Conservation (phyloP, 2,797 vertebrate genomes). For the Anguilla megastoma region DNA sequence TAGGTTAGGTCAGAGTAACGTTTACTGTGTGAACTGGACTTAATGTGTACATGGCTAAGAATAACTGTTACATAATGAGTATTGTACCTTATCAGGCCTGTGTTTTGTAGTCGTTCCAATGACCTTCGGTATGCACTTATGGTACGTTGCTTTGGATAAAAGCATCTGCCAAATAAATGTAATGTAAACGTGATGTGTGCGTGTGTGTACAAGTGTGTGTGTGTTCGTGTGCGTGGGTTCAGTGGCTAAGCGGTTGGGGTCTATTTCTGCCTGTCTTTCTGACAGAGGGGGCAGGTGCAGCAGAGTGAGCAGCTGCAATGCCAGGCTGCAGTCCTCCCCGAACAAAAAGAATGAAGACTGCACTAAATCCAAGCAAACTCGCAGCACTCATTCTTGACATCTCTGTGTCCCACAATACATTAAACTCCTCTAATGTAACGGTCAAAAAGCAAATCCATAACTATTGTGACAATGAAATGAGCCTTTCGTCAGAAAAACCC, state of each 20-base stretch:
- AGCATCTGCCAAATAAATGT: neutral
- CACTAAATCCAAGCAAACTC: neutral
- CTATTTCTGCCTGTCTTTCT: slow-evolving; percentile 69
- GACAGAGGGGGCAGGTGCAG: slow-evolving; percentile 71
- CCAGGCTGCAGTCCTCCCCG: neutral
- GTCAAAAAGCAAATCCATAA: neutral
- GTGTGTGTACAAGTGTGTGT: slow-evolving; percentile 15
- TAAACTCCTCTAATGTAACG: neutral
- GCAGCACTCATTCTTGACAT: neutral
- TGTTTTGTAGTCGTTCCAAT: too few relatives aligned
- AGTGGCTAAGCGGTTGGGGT: slow-evolving; percentile 50
- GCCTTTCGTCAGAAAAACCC: neutral
- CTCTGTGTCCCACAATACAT: neutral
- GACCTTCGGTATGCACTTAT: too few relatives aligned
- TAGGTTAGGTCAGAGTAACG: too few relatives aligned
- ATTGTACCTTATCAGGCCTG: too few relatives aligned
- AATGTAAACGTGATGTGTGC: neutral
- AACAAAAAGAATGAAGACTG: neutral
- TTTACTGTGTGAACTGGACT: too few relatives aligned
- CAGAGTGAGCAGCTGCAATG: slow-evolving; percentile 68
- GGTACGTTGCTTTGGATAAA: too few relatives aligned
- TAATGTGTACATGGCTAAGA: too few relatives aligned
- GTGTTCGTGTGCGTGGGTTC: slow-evolving; percentile 25
- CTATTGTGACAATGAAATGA: neutral
- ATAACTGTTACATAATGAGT: too few relatives aligned